A percentile compares a stretch with the other conserved stretches of the same genome.
Conservation (phyloP, 64 coral and sea anemone species). For the Pachyseris speciosa region DNA sequence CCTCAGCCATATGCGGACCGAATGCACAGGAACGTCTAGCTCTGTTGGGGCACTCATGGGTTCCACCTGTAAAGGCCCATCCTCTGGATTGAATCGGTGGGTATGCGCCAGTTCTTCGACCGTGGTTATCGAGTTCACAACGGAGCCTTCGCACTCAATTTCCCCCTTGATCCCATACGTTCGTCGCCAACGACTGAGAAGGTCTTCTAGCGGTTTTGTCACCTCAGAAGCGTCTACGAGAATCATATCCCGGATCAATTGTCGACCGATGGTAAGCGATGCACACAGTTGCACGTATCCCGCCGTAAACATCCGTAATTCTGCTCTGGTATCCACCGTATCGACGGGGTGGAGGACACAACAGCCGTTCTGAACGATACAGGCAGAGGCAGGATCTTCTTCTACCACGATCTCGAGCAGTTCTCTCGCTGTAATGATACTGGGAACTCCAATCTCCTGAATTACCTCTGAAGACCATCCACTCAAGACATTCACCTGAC, state of each 20-base stretch:
- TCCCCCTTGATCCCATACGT: too few species aligned
- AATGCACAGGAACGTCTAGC: too few species aligned
- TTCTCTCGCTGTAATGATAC: neutral
- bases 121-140: too few species aligned
- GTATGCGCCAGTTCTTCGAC: too few species aligned
- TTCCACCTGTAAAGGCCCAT: too few species aligned
- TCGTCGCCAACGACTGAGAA: too few species aligned
- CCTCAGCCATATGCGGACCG: too few species aligned
- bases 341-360: neutral
- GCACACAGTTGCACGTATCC: neutral
- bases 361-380: neutral
- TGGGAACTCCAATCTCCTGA: neutral
- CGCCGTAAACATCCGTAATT: neutral
- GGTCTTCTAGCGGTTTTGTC: too few species aligned
- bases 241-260: neutral
- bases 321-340: neutral
- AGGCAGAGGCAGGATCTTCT: neutral
- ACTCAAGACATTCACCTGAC: neutral
- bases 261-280: neutral
- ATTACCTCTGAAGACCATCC: neutral
- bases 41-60: too few species aligned
- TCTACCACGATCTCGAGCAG: neutral
- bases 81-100: too few species aligned
- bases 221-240: neutral
- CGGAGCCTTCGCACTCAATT: too few species aligned